Evolutionary conservation across 2,113 vertebrate genomes (phyloP), one percentile per base, ranked within the genome.

Genomic region (Petroica traversi): DNA sequence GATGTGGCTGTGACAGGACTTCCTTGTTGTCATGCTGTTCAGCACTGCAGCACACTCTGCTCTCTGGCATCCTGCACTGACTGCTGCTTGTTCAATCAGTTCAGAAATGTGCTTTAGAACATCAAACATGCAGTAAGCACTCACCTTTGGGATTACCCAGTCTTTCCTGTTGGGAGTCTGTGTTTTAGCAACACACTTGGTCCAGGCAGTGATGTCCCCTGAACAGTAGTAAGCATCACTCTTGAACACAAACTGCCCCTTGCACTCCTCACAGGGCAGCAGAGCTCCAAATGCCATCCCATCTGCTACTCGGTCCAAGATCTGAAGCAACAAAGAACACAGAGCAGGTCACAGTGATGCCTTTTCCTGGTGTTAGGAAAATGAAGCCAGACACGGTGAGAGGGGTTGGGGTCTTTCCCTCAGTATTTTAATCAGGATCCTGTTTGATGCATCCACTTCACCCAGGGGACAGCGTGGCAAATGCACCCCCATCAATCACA

Each of bases 181-280:
- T 0, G 98, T 99, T 98, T 98, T 99, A 95, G 98, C 98, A 91
- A 99, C 98, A 34, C 99, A 99, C 95, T 99, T 99, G 25, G 99
- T 99, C 99, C 99, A 99, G 81, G 99, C 99, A 23, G 99, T 99
- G 89, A 99, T 98, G 62, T 99, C 98, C 22, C 99, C 99, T 0
- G 98, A 98, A 38, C 99, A 99, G 95, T 99, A 99, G 41, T 99
- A 99, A 0, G 99, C 98, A 0, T 99, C 99, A 0, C 98, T 98
- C 97, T 98, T 99, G 96, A 99, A 99, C 85, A 99, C 98, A 95
- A 99, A 98, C 97, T 99, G 99, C 29, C 99, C 99, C 2, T 97
- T 96, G 95, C 99, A 99, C 59, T 99, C 97, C 61, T 98, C 97
- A 0, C 99, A 99, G 77, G 98, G 97, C 71, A 99, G 98, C 11